Evolutionary conservation across 2,113 vertebrate genomes (phyloP), one percentile per base, ranked within the genome.

Genomic region (Sciurus niger): DNA sequence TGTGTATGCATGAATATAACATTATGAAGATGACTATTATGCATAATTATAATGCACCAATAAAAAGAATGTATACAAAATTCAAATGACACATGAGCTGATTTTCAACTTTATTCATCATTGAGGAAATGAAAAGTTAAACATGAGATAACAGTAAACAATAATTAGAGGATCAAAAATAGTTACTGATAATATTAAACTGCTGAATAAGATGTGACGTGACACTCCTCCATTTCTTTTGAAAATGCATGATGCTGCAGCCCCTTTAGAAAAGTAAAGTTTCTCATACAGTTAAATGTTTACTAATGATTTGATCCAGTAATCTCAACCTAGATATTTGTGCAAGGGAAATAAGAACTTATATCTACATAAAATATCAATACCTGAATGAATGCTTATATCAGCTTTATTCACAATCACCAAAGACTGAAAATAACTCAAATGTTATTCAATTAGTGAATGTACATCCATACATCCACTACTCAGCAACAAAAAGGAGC

Each of bases 91-190:
- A 58, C 11, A 65, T 51, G n/a, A 51, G 70, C 30, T 63, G 12
- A 68, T 70, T 20, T 0, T 30, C 37, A 72, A 63, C 6, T 78
- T 65, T 55, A 37, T 55, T 87, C 67, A 30, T 82, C 76, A 84
- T 34, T 89, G 65, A 37, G 43, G 10, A 84, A 78, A 65, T 48
- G 24, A 93, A 93, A 90, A 55, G 55, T 58, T 86, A 96, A 65
- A 25, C 48, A 22, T 25, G 22, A 53, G 43, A 78, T 79, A 93
- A 2, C 72, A 63, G 17, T 93, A n/a, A 46, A 48, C 25, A 88
- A 18, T 18, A 48, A 67, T 34, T 48, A 74, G 30, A 43, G 18
- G 4, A 8, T 40, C 25, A 73, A 73, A 32, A 22, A 8, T 58
- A 58, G 46, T 43, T 55, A 67, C 6, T 67, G 55, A n/a, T 16